Evolutionary conservation across 2,797 vertebrate species (phyloP), one percentile per base, ranked within the genome.

Genomic region (Ctenochaetus hawaiiensis): DNA sequence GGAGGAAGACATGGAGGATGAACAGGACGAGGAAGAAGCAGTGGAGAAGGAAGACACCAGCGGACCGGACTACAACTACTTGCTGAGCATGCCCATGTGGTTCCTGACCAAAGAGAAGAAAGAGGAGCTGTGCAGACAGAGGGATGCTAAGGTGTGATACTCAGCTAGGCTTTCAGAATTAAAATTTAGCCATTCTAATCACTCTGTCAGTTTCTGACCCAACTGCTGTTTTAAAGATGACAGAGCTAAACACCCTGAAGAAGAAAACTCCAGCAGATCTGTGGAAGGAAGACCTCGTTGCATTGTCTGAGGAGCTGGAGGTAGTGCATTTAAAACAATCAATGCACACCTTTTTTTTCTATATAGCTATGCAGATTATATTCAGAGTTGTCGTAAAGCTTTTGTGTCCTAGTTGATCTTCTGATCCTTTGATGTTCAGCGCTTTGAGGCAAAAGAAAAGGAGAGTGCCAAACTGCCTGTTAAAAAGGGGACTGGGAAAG

Each of bases 1-100:
- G 17, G 91, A 89, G 0, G 73, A 59, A n/a, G 30, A 34, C 30
- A 5, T 49, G 0, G 87, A 84, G 0, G 80, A 49, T 20, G 48
- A 49, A 20, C 18, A 74, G 0, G 94, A 70, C 16, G 93, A 77
- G 45, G 87, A 72, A 3, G 92, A 83, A 57, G 84, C 91, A 68
- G 30, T 1, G 6, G 68, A 94, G 77, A 91, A 94, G 44, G 70
- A 95, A 9, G 90, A 95, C n/a, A 63, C 83, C 10, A 89, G 92
- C 0, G 98, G 98, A 2, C 97, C 97, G 0, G 97, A 99, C 83
- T 99, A 97, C 91, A 98, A 99, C 92, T 99, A 99, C 85, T 95
- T 99, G 64, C 96, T 99, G 18, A 96, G 94, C 87, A 99, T 99
- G 98, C 98, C 98, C 56, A 97, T 99, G 90, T 99, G 98, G 98